Base-by-base conservation (phyloP, 64 coral and sea anemone species). In the Dendrophyllia cribrosa region DNA sequence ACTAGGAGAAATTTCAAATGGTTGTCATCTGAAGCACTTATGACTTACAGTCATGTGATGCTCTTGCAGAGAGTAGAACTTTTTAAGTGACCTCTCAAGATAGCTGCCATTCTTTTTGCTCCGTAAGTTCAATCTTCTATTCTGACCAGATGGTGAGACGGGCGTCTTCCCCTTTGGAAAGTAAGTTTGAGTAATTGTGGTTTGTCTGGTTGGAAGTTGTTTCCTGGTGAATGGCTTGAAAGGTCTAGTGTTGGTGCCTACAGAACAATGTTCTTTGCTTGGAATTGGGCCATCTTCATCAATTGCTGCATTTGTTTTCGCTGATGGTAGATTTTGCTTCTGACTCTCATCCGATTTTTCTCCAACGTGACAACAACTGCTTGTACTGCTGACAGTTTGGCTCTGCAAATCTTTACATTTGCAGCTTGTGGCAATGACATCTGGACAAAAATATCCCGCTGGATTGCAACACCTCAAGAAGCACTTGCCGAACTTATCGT, bases 11-110 rank as follows among this genome's bases (percentile, higher is more conserved):
- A 7, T 56, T 9, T 56, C 53, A 56, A 1, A 56, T 56, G 7
- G 53, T 6, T 56, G 12, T 9, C 53, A 3, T 56, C 53, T 6
- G 53, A 12, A 56, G 53, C 53, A 56, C 12, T 95, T 66, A 53
- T 95, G 78, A 21, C 19, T 95, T 4, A 84, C 25, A 66, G 55
- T 5, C 12, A 19, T 17, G 20, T 59, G 65, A 14, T 89, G 50
- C 0, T 59, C 88, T 24, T 58, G 87, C 4, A 76, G 60, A 67
- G 79, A 56, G n/a, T 34, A 67, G 49, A 74, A 85, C 14, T 44
- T 46, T 90, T 67, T 63, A 19, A 94, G 20, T 9, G 69, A 86
- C 43, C 53, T 85, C 17, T 86, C 92, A 9, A 83, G 59, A 51
- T 61, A 89, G 34, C 86, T 85, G 4, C 82, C 55, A 15, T 21